phyloP scores from a whole-genome alignment of 2,113 vertebrate species.

The Pyxicephalus adspersus region DNA sequence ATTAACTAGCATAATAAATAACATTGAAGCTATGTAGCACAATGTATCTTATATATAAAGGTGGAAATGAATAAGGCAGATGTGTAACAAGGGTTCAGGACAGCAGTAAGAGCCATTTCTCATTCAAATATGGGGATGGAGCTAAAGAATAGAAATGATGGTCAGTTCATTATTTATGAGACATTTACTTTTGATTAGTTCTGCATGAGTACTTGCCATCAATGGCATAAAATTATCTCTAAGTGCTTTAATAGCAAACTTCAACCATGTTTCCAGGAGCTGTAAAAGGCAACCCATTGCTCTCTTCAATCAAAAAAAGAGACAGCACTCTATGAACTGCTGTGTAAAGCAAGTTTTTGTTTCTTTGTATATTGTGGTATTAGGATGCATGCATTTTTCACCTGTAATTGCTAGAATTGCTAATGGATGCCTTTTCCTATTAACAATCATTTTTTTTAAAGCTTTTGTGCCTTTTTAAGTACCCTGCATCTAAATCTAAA shows the following conservation, averaged over 20 bases:
- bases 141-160: conserved; percentile 5
- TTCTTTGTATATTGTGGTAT: neutral
- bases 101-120: conserved; percentile 10
- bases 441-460: neutral
- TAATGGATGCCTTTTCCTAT: conserved; percentile 5
- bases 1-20: neutral
- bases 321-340: neutral
- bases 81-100: neutral
- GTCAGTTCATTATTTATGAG: conserved; percentile 12
- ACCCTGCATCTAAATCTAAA: neutral
- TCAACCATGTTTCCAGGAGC: conserved; percentile 28
- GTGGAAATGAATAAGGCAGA: neutral
- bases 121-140: conserved; percentile 14
- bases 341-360: neutral
- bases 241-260: neutral
- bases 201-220: neutral
- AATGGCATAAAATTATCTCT: conserved; percentile 10
- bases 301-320: conserved; percentile 46
- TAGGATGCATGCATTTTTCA: neutral
- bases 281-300: conserved; percentile 1
- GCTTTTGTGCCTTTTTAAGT: neutral
- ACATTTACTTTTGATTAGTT: conserved; percentile 7
- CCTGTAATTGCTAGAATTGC: neutral
- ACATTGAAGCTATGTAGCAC: neutral
- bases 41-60: conserved; percentile 1